Evolutionary conservation across 1,140 invertebrate species (phyloP).

Genomic region (Pachypsylla venusta): DNA sequence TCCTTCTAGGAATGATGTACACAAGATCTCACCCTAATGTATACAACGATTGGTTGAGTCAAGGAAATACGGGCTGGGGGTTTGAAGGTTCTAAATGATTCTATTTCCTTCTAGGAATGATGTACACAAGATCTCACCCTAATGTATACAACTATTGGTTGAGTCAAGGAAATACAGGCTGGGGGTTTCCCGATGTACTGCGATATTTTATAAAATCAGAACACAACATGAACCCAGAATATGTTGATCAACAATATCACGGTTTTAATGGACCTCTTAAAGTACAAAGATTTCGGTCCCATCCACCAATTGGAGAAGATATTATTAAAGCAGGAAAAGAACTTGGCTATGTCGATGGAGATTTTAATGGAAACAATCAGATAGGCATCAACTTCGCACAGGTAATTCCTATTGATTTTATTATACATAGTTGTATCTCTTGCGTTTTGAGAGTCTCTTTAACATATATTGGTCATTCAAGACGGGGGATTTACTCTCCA

Average conservation of each 20-base stretch:
- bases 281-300: slow-evolving; percentile 36
- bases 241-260: slow-evolving; percentile 35
- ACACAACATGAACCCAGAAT: slow-evolving; percentile 30
- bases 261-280: slow-evolving; percentile 42
- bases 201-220: slow-evolving; percentile 44
- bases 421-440: too few relatives aligned
- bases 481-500: too few relatives aligned
- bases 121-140: slow-evolving; percentile 47
- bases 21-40: slow-evolving; percentile 44
- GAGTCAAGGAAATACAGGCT: slow-evolving; percentile 40
- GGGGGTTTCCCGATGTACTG: slow-evolving; percentile 45
- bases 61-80: slow-evolving; percentile 46
- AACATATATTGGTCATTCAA: too few relatives aligned
- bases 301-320: slow-evolving; percentile 35
- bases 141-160: slow-evolving; percentile 53
- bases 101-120: slow-evolving; percentile 38
- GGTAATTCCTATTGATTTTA: too few relatives aligned
- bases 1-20: slow-evolving; percentile 48
- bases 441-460: too few relatives aligned
- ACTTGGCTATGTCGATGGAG: slow-evolving; percentile 32
- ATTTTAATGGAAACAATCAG: slow-evolving; percentile 37
- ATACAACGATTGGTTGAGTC: slow-evolving; percentile 49
- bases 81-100: slow-evolving; percentile 18
- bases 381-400: slow-evolving; percentile 33
- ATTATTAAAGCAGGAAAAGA: slow-evolving; percentile 44